Percentiles rank a stretch among this genome's conserved stretches.
Evolutionary conservation across 30 jellyfish, hydroid and myxozoan species (phyloP).

Genomic region (Aurelia sp.): DNA sequence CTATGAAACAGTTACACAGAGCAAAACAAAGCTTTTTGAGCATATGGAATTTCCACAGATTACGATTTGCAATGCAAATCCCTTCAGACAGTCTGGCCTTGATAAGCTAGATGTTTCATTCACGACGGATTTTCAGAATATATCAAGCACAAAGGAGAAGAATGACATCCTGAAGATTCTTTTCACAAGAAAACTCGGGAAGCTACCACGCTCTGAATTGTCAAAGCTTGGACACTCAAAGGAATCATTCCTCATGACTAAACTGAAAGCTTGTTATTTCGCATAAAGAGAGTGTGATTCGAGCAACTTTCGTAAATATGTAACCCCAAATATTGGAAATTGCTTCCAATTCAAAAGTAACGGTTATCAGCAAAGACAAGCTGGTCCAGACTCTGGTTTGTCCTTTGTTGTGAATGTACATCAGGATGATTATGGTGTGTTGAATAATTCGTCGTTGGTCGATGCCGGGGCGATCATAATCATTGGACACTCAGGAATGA

Average conservation of each 20-base stretch:
- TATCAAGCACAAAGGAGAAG: not conserved
- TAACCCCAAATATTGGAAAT: slow-evolving; percentile 17
- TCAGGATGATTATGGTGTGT: slow-evolving; percentile 6
- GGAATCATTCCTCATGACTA: not conserved
- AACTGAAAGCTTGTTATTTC: not conserved
- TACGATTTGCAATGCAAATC: slow-evolving; percentile 28
- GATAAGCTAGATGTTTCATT: not conserved
- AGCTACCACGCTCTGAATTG: not conserved
- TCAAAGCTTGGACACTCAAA: not conserved
- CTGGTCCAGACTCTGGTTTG: slow-evolving; percentile 30
- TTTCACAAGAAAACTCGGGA: not conserved
- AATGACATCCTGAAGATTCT: not conserved
- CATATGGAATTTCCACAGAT: slow-evolving; percentile 27
- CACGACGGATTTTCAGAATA: not conserved
- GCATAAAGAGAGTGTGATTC: not conserved
- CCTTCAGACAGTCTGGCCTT: not conserved
- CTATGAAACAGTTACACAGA: not conserved
- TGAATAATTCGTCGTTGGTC: not conserved
- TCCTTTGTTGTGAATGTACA: slow-evolving; percentile 16
- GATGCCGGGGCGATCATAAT: slow-evolving; percentile 25
- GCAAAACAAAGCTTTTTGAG: not conserved
- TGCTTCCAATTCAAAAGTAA: slow-evolving; percentile 13
- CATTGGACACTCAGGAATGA: not conserved
- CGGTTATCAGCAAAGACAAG: not conserved
- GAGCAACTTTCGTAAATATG: slow-evolving; percentile 1